These are phyloP conservation scores for Trachurus trachurus DNA, from an alignment of 2,797 vertebrate species.

Conservation along the genomic window DNA sequence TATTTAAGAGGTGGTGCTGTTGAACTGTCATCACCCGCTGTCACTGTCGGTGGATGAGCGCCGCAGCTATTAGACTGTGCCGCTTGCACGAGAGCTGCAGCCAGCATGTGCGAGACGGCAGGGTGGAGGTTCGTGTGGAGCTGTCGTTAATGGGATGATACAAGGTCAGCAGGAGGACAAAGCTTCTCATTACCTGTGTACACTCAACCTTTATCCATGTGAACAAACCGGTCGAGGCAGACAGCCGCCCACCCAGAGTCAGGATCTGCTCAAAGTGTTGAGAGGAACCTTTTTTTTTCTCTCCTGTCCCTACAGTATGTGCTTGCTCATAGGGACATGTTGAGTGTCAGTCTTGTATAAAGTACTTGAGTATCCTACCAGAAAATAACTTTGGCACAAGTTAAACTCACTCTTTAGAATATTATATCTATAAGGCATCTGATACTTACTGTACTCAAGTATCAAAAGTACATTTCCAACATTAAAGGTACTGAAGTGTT, in stretches of 20 bases:
- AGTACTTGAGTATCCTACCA: too few relatives aligned
- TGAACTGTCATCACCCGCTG: conserved; percentile 48
- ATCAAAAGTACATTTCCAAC: too few relatives aligned
- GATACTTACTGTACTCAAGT: too few relatives aligned
- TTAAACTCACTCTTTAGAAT: too few relatives aligned
- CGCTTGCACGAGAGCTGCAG: conserved; percentile 19
- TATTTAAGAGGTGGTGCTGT: conserved; percentile 6
- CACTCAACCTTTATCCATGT: not conserved
- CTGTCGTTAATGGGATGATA: conserved; percentile 15
- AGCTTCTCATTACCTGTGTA: conserved; percentile 10
- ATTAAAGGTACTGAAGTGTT: too few relatives aligned
- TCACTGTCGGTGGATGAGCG: conserved; percentile 1
- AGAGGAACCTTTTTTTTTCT: too few relatives aligned
- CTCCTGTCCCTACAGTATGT: too few relatives aligned
- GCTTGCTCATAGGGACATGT: not conserved
- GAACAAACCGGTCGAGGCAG: too few relatives aligned
- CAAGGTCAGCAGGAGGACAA: conserved; percentile 31
- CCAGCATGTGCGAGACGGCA: conserved; percentile 42
- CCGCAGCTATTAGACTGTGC: conserved; percentile 17
- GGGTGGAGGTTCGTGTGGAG: conserved; percentile 34
- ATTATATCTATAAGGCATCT: too few relatives aligned
- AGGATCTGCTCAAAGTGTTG: not conserved
- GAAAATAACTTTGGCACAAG: too few relatives aligned
- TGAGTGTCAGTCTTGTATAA: not conserved
- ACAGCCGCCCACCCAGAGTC: not conserved